Base-by-base conservation (phyloP, 2,797 vertebrate genomes). In the Vespertilio murinus region DNA sequence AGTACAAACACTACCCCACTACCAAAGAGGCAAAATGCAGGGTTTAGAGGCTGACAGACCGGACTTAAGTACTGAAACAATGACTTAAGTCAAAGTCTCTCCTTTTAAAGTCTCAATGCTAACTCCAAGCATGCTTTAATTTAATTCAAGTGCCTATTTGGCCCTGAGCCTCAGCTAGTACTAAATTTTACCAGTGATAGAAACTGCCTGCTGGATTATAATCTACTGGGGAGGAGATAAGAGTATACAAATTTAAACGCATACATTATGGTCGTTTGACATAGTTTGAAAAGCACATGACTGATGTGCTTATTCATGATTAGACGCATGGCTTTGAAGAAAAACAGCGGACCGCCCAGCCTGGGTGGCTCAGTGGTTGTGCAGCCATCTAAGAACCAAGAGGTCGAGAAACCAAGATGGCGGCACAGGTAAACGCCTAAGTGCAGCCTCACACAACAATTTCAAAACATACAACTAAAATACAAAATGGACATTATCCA, bases 101-200 rank as follows among this genome's bases (percentile, higher is more conserved):
- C 45, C 42, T 77, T 95, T 38, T 56, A 88, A 95, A 88, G 78
- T 30, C 28, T 85, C 65, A 70, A 77, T 25, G 25, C 25, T 80
- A 80, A 84, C 38, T 25, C 35, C 33, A 83, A 42, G 5, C 30
- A 93, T 45, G 42, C 33, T 92, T 77, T 69, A 90, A 92, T 35
- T 89, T 82, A 88, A 89, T 47, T 78, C 75, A 81, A 45, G 38
- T 52, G 75, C 38, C 52, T 89, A 56, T 65, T 40, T 93, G 38
- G 33, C 30, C 11, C 5, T 65, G 75, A 71, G 30, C 33, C 33
- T 65, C 54, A 56, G 22, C 79, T 85, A 22, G 33, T 30, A 81
- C 9, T n/a, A 87, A 84, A 17, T 77, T 96, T 86, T 47, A 87
- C 28, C 42, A 83, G 47, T 92, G 33, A 82, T 0, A 92, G 56